These are phyloP conservation scores for Charaxes varanes DNA, from an alignment of 1,140 invertebrate genomes.

Conservation along the genomic window DNA sequence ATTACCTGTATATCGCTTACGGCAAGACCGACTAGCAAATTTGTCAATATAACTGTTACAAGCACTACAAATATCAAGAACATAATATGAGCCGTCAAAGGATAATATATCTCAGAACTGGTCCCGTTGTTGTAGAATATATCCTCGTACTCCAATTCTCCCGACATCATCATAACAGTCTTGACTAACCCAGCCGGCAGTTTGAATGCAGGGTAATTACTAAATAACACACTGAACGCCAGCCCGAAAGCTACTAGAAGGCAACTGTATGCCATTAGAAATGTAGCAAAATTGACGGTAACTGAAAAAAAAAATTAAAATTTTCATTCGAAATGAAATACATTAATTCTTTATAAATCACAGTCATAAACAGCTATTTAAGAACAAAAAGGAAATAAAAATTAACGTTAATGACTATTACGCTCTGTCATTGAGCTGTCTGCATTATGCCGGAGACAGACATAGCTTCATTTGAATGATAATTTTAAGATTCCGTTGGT, in stretches of 20 bases:
- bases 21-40: conserved; percentile 88
- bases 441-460: no score
- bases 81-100: conserved; percentile 83
- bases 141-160: conserved; percentile 89
- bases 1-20: conserved; percentile 84
- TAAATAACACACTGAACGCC: conserved; percentile 86
- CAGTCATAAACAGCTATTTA: no score
- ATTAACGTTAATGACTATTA: no score
- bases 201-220: conserved; percentile 82
- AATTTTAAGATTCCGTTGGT: no score
- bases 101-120: conserved; percentile 73
- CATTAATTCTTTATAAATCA: no score
- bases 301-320: conserved; percentile 65
- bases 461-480: no score
- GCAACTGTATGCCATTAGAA: conserved; percentile 86
- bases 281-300: conserved; percentile 88
- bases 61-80: conserved; percentile 86
- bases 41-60: conserved; percentile 89
- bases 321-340: not conserved
- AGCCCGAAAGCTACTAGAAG: conserved; percentile 86
- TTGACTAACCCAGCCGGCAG: conserved; percentile 80
- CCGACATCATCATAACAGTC: conserved; percentile 92
- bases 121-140: conserved; percentile 81
- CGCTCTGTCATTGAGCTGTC: no score
- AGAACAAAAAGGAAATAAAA: no score